Evolutionary conservation across 2,888 invertebrate species (phyloP), one percentile per base, ranked within the genome.

Genomic region (Carpatolechia fugitivella): DNA sequence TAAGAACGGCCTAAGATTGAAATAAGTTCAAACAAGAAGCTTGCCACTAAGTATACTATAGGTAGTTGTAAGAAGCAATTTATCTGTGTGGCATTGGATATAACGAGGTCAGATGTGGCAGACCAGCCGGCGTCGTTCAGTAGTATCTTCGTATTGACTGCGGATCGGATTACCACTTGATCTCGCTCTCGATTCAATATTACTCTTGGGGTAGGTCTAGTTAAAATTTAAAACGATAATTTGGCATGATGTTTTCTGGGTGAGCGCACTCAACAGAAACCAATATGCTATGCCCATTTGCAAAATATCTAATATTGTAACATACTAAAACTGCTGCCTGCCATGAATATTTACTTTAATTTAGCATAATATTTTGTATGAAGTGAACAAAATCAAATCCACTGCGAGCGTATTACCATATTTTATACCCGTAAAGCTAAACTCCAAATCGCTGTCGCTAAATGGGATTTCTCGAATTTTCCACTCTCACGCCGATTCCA

Each of bases 31-130:
- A n/a, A n/a, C n/a, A n/a, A n/a, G n/a, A n/a, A n/a, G n/a, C n/a
- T n/a, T n/a, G n/a, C n/a, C n/a, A n/a, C n/a, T n/a, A n/a, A n/a
- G n/a, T n/a, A n/a, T n/a, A 24, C 3, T 24, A 24, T 6, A 4
- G 24, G 35, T 35, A 2, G 36, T 7, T 14, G 13, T 36, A 36
- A 36, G 13, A 14, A 14, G 14, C 14, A 41, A 41, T 41, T 18
- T 18, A 41, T 41, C 40, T 18, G 16, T 29, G 29, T 44, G 29
- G 29, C 14, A 44, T 44, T 29, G 24, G 20, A 36, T 36, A 49
- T 53, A 50, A 44, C 40, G 55, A 47, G 60, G 60, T 56, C 53
- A 56, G 49, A 44, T 14, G n/a, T 14, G 33, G 52, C 40, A 60
- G 60, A 57, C 56, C 11, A 44, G 40, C 30, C 33, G 54, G 38